These are phyloP conservation scores for Catostomus latipinnis DNA, from an alignment of 2,797 vertebrate genomes.

Conservation along the genomic window DNA sequence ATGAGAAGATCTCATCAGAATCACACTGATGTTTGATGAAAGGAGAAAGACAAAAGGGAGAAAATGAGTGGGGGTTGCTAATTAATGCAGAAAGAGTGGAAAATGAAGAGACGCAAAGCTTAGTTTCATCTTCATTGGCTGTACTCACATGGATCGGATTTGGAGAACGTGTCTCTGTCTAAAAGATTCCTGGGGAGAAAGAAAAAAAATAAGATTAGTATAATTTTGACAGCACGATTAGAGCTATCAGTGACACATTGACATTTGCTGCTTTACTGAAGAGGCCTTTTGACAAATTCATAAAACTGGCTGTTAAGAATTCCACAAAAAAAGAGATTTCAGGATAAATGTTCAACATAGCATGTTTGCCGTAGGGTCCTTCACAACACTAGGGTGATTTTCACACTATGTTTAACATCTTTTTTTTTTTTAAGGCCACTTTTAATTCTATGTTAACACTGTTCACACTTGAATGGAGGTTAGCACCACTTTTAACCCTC, in stretches of 20 bases:
- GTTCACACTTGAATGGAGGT: neutral
- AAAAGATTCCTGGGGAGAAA: constrained; percentile 84
- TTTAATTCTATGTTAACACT: neutral
- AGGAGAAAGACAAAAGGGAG: constrained; percentile 2
- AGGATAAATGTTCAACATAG: constrained; percentile 12
- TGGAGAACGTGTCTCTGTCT: constrained; percentile 98
- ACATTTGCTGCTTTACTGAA: constrained; percentile 32
- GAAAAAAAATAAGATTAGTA: constrained; percentile 33
- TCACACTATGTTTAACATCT: neutral
- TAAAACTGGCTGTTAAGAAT: constrained; percentile 25
- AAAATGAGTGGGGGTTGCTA: constrained; percentile 5
- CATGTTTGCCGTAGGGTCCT: neutral
- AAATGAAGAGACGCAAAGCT: constrained; percentile 9
- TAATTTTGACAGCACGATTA: constrained; percentile 48
- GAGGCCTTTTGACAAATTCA: constrained; percentile 35
- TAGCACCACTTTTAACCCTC: too few relatives aligned
- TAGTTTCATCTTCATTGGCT: neutral
- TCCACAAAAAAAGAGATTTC: constrained; percentile 2
- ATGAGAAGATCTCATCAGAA: constrained; percentile 31
- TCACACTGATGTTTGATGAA: constrained; percentile 23
- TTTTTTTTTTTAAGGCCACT: neutral
- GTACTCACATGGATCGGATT: constrained; percentile 93
- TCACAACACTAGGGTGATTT: too few relatives aligned
- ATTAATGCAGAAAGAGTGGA: constrained; percentile 20
- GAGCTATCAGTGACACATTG: constrained; percentile 43